Percentiles rank a stretch among this genome's conserved stretches.
phyloP scores from a whole-genome alignment of 2,113 vertebrate genomes.

The Cyanoramphus novaezelandiae region DNA sequence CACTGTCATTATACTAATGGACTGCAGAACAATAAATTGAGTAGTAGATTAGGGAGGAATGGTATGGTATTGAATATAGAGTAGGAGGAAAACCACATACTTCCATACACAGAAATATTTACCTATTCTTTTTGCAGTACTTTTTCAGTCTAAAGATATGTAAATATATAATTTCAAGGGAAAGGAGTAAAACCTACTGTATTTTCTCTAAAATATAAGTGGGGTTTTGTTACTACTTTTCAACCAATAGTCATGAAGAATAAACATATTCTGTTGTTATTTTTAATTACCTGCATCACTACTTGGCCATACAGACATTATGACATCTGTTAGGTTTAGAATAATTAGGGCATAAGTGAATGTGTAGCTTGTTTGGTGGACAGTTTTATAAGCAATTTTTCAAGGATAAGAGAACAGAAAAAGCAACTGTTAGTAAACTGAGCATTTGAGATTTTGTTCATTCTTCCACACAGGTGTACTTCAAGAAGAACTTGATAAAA shows the following conservation, averaged over 20 bases:
- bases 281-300: not conserved
- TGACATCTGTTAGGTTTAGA: not conserved
- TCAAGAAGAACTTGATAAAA: not conserved
- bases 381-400: not conserved
- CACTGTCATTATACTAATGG: not conserved
- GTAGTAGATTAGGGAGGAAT: not conserved
- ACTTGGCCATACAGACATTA: not conserved
- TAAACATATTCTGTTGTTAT: not conserved
- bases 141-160: not conserved
- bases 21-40: not conserved
- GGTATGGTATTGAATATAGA: fast-evolving
- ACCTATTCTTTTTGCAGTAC: not conserved
- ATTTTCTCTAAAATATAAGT: not conserved
- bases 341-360: not conserved
- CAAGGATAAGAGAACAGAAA: not conserved
- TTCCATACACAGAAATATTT: not conserved
- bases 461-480: not conserved
- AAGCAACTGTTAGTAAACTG: not conserved
- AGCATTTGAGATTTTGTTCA: not conserved
- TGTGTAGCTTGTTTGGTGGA: not conserved
- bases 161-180: not conserved
- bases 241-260: not conserved
- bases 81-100: not conserved
- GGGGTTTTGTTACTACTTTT: not conserved
- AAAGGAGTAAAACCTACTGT: not conserved